phyloP scores from a whole-genome alignment of 2,113 vertebrate species.

The Bolborhynchus lineola region DNA sequence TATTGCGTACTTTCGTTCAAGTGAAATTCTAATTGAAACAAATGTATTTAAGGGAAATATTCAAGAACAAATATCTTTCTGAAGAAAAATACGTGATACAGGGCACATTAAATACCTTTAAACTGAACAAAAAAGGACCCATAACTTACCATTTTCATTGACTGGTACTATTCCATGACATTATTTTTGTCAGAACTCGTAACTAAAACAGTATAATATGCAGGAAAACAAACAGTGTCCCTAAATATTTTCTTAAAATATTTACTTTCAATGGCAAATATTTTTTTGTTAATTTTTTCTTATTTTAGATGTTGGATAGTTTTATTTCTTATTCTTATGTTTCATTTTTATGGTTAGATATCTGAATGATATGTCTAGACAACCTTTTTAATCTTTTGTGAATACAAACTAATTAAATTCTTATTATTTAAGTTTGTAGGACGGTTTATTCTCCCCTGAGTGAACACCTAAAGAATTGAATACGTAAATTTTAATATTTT shows the following conservation, averaged over 20 bases:
- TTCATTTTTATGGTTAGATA: background rate
- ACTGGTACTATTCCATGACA: background rate
- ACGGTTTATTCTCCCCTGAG: rapidly evolving
- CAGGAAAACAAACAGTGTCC: background rate
- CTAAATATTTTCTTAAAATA: background rate
- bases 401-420: background rate
- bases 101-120: background rate
- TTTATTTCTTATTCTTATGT: background rate
- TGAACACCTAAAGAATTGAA: background rate
- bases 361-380: background rate
- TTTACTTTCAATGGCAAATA: background rate
- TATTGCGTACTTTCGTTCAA: background rate
- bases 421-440: background rate
- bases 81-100: background rate
- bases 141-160: background rate
- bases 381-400: background rate
- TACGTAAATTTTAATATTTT: background rate
- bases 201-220: background rate
- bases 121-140: background rate
- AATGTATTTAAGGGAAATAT: background rate
- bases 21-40: background rate
- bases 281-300: background rate
- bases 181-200: background rate
- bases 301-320: background rate
- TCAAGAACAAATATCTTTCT: background rate